Evolutionary conservation across 2,888 invertebrate species (phyloP), one percentile per base, ranked within the genome.

Genomic region (Drosophila ustulata): DNA sequence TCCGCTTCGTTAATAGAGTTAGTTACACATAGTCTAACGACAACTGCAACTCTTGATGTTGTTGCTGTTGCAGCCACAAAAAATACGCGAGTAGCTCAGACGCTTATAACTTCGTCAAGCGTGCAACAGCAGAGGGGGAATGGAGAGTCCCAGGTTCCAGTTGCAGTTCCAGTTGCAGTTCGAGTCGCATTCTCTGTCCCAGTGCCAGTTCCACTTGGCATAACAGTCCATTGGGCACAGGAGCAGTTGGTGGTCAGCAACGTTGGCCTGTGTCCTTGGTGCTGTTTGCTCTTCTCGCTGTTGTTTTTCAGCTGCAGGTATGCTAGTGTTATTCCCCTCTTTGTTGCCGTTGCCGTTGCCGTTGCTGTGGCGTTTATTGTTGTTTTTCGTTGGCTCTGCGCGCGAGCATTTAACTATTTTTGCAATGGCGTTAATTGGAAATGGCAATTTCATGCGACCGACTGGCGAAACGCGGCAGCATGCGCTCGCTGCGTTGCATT

Each of bases 1-100:
- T 90, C 86, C 89, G 90, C 79, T 89, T 89, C 81, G 90, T 88
- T 90, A 90, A 90, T 90, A 86, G 89, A 90, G 90, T 90, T 90
- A 90, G 90, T 90, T 87, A 87, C 87, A 89, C 80, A 89, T 80
- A 82, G 75, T 67, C 37, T 58, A 66, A 61, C 69, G 67, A 68
- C 73, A 67, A 59, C 63, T 57, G 66, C 59, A 52, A 62, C 56
- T 45, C 46, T 46, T 47, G 61, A 23, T 45, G 4, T 50, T 50
- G 50, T n/a, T 41, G 37, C n/a, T 58, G 39, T 39, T 45, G 9
- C 47, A 43, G 53, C 47, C 58, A 46, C 18, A 18, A 71, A 75
- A 80, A 66, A 71, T 68, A 47, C 67, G 67, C 58, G 67, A 70
- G 74, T 71, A 46, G 69, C 75, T 66, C 62, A 62, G 66, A 61